phyloP scores from a whole-genome alignment of 1,140 invertebrate species.

The Heliconius hewitsoni region DNA sequence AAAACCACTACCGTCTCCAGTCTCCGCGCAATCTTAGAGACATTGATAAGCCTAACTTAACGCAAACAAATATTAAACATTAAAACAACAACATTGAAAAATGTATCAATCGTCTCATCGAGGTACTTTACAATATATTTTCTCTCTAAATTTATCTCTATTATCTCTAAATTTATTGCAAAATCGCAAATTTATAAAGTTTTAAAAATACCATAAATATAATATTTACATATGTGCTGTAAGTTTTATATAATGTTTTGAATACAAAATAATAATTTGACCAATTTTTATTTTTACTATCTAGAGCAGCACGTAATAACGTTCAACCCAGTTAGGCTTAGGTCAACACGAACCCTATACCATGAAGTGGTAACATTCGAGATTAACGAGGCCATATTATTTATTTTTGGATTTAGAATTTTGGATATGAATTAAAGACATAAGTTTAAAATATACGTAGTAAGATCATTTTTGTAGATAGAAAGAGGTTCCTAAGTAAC shows the following conservation, averaged over 20 bases:
- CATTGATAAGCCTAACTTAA: no score
- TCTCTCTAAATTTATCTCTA: no score
- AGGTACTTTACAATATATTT: background rate
- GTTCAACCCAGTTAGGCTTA: conserved; percentile 40
- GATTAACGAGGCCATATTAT: conserved; percentile 30
- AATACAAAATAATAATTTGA: conserved; percentile 21
- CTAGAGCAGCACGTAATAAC: conserved; percentile 39
- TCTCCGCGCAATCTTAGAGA: no score
- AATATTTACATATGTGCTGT: background rate
- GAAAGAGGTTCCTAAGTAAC: no score
- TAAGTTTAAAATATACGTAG: no score
- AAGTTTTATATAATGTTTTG: background rate
- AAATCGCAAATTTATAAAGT: background rate
- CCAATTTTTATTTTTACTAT: conserved; percentile 37
- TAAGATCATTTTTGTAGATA: no score
- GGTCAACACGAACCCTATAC: conserved; percentile 34
- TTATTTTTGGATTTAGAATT: background rate
- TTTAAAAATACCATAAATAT: background rate
- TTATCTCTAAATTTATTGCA: no score
- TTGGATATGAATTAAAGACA: background rate
- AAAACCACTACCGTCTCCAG: no score
- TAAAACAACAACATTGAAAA: no score
- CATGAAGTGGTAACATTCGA: conserved; percentile 35
- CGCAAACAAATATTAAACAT: background rate
- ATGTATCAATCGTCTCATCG: background rate